Percentiles rank a stretch among this genome's conserved stretches.
Evolutionary conservation across 2,888 invertebrate genomes (phyloP).

Genomic region (Geophilus truncorum): DNA sequence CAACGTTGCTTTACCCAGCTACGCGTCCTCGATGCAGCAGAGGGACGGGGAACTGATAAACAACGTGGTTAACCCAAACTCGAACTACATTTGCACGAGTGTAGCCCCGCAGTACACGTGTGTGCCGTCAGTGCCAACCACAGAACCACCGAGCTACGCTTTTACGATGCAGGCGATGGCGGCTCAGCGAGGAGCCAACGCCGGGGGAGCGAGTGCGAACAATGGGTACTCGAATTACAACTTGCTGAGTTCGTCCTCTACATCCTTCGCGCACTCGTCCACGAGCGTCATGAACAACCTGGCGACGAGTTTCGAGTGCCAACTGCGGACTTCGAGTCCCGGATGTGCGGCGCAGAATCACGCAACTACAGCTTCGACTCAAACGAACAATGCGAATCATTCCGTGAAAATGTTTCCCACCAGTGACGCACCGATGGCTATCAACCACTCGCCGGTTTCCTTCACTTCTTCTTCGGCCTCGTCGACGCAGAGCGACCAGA

Average conservation of each 20-base stretch:
- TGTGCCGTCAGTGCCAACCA: slow-evolving; percentile 56
- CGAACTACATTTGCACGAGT: slow-evolving; percentile 12
- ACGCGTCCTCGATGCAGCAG: neutral
- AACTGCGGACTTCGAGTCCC: slow-evolving; percentile 33
- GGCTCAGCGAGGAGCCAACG: slow-evolving; percentile 49
- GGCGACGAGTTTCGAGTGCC: neutral
- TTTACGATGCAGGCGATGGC: slow-evolving; percentile 81
- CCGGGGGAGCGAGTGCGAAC: too few relatives aligned
- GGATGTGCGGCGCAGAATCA: neutral
- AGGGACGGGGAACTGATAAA: neutral
- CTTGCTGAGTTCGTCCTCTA: neutral
- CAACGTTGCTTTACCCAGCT: neutral
- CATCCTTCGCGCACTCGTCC: slow-evolving; percentile 58
- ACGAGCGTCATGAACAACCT: neutral
- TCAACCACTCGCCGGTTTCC: slow-evolving; percentile 57
- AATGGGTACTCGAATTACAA: neutral
- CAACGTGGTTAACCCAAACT: slow-evolving; percentile 27
- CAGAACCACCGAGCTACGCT: slow-evolving; percentile 87
- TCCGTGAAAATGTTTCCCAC: neutral
- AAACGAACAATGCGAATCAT: neutral
- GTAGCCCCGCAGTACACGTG: neutral
- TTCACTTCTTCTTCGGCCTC: neutral
- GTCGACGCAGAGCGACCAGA: slow-evolving; percentile 5
- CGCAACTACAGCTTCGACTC: neutral
- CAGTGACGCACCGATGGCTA: neutral